Evolutionary conservation across 2,797 vertebrate species (phyloP).

Genomic region (Poliocrania exsul): DNA sequence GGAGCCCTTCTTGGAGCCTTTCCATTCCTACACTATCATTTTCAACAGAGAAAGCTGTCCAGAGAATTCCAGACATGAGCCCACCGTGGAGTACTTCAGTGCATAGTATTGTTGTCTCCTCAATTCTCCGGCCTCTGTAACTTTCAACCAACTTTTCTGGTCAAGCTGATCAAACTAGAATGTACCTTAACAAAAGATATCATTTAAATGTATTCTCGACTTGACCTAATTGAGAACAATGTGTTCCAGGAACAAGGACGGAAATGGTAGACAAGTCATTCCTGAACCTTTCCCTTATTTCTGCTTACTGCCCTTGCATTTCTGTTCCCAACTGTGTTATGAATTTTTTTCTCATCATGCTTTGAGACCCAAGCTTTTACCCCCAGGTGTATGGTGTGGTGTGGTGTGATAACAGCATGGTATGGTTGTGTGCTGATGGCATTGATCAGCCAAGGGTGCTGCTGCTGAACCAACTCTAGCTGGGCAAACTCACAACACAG

Average conservation of each 20-base stretch:
- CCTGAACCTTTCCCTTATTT: background rate
- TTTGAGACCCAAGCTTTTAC: background rate
- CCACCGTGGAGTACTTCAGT: background rate
- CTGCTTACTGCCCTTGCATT: background rate
- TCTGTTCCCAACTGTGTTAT: background rate
- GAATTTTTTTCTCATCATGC: background rate
- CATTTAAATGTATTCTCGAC: background rate
- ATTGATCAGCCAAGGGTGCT: background rate
- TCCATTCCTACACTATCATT: background rate
- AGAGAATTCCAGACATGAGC: background rate
- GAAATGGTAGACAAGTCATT: background rate
- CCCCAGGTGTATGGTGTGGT: background rate
- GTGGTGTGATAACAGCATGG: rapidly evolving
- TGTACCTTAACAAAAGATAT: background rate
- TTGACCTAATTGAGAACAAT: background rate
- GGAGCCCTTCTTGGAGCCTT: background rate
- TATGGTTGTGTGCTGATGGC: background rate
- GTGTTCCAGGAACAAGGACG: background rate
- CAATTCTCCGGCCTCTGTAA: background rate
- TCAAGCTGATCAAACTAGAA: background rate
- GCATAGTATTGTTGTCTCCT: rapidly evolving
- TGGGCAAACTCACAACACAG: background rate
- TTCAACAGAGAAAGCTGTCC: background rate
- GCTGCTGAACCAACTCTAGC: background rate
- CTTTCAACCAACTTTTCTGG: background rate